Evolutionary conservation across 2,888 invertebrate genomes (phyloP).

Genomic region (Tetanocera ferruginea): DNA sequence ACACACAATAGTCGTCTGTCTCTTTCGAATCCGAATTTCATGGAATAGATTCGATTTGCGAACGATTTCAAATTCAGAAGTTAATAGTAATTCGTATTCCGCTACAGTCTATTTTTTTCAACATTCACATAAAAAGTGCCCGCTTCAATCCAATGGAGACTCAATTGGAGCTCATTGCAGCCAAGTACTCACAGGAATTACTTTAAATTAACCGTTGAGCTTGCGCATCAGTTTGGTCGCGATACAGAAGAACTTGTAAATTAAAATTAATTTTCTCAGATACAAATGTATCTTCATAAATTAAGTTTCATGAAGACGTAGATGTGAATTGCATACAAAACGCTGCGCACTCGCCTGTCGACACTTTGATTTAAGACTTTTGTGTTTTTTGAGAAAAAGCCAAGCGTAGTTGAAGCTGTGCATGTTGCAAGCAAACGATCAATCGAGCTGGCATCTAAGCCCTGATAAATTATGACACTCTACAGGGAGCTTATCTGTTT

Average conservation of each 20-base stretch:
- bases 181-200: not conserved
- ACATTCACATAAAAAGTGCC: not conserved
- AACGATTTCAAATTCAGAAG: too few species aligned
- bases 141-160: not conserved
- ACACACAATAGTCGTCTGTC: too few species aligned
- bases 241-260: not conserved
- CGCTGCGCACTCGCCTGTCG: not conserved
- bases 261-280: slow-evolving; percentile 5
- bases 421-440: not conserved
- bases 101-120: too few species aligned
- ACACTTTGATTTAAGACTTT: not conserved
- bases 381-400: not conserved
- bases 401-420: not conserved
- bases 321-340: not conserved
- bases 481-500: not conserved
- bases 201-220: not conserved
- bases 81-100: too few species aligned
- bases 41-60: too few species aligned
- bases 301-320: not conserved
- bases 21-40: too few species aligned
- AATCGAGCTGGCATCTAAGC: not conserved
- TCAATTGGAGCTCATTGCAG: not conserved
- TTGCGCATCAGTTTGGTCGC: slow-evolving; percentile 1
- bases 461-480: slow-evolving; percentile 2
- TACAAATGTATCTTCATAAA: slow-evolving; percentile 21